These are phyloP conservation scores for Papilio helenus DNA, from an alignment of 1,140 invertebrate genomes.

Conservation along the genomic window DNA sequence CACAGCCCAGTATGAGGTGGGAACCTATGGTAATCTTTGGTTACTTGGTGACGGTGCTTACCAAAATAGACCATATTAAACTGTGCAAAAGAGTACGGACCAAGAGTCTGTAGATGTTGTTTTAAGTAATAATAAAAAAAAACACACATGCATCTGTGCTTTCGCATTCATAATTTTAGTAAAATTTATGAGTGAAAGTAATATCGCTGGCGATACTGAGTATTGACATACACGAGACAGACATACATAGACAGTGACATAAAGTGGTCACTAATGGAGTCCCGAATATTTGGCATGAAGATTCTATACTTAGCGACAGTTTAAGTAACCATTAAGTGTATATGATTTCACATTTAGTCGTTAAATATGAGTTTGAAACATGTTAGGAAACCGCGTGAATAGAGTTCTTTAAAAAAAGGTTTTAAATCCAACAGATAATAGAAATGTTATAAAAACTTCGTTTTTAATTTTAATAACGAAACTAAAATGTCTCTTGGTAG, in stretches of 20 bases:
- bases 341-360: background rate
- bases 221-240: too few relatives aligned
- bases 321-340: background rate
- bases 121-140: too few relatives aligned
- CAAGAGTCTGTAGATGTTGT: too few relatives aligned
- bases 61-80: too few relatives aligned
- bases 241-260: too few relatives aligned
- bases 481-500: background rate
- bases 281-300: too few relatives aligned
- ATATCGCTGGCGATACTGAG: background rate
- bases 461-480: background rate
- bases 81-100: too few relatives aligned
- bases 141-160: background rate
- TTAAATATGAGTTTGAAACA: background rate
- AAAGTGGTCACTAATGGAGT: background rate
- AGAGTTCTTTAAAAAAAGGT: background rate
- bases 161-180: too few relatives aligned
- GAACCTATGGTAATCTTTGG: too few relatives aligned
- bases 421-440: background rate
- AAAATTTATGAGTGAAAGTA: too few relatives aligned
- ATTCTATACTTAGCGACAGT: background rate
- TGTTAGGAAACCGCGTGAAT: background rate
- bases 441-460: background rate
- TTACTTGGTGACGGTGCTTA: too few relatives aligned
- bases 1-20: too few relatives aligned